Base-by-base conservation (phyloP, 2,113 vertebrate genomes). In the Mola mola region DNA sequence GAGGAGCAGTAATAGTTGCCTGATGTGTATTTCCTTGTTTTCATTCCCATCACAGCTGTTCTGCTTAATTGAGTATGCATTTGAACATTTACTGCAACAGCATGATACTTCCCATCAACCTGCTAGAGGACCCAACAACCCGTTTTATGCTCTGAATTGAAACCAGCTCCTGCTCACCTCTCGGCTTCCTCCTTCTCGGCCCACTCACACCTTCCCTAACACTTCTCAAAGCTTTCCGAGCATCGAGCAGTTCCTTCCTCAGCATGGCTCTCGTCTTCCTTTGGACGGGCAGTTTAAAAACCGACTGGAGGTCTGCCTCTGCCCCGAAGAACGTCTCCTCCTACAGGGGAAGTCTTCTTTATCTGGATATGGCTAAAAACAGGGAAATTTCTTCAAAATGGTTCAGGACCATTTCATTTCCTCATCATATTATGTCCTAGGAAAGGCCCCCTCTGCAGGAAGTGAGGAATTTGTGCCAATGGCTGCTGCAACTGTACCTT, bases 241-340 rank as follows among this genome's bases (percentile, higher is more conserved):
- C 88, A 8, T 91, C 87, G 0, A 89, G 70, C 51, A 89, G 69
- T 70, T 90, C 88, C 69, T 75, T 85, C 44, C 75, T 65, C 21
- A 52, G 57, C 89, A 91, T 90, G 5, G 25, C 47, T 55, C 8
- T 13, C 8, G n/a, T 29, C 31, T 58, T 48, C 8, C 12, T 38
- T 26, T 2, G n/a, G n/a, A n/a, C n/a, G n/a, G n/a, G n/a, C n/a
- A 29, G 2, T 25, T 53, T 4, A 20, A 26, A 63, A 33, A 36
- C 6, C 13, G 6, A 20, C 20, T 8, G 11, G 28, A 41, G 19
- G 19, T 37, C 17, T 9, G 28, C 21, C 41, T 16, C 17, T 52
- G 11, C 41, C 19, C 20, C 19, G 16, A 33, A 25, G 1, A 55
- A 26, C 13, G n/a, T 40, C 24, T 24, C 36, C 15, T 17, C 8